A percentile compares a stretch with the other conserved stretches of the same genome.
phyloP scores from a whole-genome alignment of 2,113 vertebrate species.

The Camelus bactrianus region DNA sequence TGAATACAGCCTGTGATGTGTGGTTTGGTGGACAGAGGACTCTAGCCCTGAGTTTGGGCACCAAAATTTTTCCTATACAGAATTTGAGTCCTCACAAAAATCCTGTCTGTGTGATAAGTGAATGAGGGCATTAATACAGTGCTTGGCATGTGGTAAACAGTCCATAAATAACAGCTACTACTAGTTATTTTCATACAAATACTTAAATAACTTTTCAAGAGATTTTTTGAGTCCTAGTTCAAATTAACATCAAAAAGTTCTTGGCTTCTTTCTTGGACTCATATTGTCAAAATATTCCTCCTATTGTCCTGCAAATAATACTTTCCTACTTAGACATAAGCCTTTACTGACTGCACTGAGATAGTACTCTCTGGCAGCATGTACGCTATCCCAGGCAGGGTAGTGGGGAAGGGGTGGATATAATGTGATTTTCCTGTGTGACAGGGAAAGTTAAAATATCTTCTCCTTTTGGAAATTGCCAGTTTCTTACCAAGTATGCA shows the following conservation, averaged over 20 bases:
- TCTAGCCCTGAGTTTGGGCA: background rate
- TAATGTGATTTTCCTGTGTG: background rate
- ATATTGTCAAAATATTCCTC: background rate
- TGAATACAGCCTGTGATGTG: background rate
- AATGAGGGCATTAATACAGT: background rate
- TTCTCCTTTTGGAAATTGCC: background rate
- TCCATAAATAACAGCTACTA: background rate
- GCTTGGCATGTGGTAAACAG: background rate
- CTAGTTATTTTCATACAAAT: background rate
- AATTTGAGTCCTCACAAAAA: background rate
- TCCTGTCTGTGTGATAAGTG: background rate
- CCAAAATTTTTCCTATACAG: background rate
- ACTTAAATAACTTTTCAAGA: background rate
- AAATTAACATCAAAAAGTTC: constrained; percentile 20
- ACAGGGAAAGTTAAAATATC: background rate
- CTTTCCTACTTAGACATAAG: background rate
- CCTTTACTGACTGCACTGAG: background rate
- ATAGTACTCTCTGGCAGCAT: background rate
- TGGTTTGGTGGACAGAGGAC: background rate
- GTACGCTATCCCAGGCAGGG: background rate
- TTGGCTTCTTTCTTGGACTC: background rate
- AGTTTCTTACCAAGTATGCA: background rate
- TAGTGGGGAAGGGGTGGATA: background rate
- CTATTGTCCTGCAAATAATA: background rate
- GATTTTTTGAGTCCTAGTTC: background rate